These are phyloP conservation scores for Dromaius novaehollandiae DNA, from an alignment of 2,113 vertebrate species.

Conservation along the genomic window DNA sequence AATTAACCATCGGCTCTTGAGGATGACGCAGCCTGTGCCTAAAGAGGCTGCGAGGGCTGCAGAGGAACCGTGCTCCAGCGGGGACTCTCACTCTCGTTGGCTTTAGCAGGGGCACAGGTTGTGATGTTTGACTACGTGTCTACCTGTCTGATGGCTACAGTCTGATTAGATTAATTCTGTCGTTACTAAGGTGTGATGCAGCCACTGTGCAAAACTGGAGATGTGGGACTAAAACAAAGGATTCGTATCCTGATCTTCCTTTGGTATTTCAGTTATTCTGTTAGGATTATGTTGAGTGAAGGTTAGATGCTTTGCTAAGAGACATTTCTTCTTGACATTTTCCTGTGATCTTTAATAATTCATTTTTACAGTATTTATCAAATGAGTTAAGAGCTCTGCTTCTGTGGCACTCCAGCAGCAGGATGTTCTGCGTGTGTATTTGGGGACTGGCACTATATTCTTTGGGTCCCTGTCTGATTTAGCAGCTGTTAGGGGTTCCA, in stretches of 20 bases:
- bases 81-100: not conserved
- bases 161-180: not conserved
- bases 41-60: not conserved
- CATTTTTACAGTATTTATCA: not conserved
- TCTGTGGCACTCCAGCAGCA: rapidly evolving
- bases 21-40: not conserved
- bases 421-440: not conserved
- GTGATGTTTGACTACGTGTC: not conserved
- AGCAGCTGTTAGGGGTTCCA: not conserved
- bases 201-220: not conserved
- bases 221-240: not conserved
- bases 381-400: not conserved
- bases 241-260: not conserved
- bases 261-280: not conserved
- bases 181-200: not conserved
- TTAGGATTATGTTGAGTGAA: not conserved
- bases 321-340: not conserved
- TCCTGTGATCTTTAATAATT: not conserved
- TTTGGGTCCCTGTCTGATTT: not conserved
- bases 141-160: not conserved
- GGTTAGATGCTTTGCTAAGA: not conserved
- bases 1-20: not conserved
- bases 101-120: not conserved
- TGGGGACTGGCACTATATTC: rapidly evolving
- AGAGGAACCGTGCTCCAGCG: not conserved